Conservation (phyloP, 2,113 vertebrate genomes). For the Entomyzon cyanotis region DNA sequence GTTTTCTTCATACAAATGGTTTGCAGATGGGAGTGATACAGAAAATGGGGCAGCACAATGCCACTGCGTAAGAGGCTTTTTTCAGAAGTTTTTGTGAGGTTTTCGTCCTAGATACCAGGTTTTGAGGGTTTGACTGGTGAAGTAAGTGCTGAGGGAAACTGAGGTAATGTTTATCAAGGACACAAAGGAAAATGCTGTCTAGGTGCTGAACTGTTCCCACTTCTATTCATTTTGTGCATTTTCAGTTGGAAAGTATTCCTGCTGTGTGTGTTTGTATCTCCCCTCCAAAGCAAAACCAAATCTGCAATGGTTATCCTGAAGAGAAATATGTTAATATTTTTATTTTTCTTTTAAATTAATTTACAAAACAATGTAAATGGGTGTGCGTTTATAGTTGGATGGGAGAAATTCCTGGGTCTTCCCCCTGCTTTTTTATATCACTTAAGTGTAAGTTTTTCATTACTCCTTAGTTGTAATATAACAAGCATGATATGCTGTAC, state of each 20-base stretch:
- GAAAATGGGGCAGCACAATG: background rate
- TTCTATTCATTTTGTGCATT: background rate
- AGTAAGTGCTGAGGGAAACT: background rate
- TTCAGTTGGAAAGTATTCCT: background rate
- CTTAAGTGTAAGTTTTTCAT: background rate
- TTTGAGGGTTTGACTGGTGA: background rate
- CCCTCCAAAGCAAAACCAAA: background rate
- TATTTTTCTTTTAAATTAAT: slow-evolving; percentile 37
- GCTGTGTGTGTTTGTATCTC: background rate
- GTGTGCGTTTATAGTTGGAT: slow-evolving; percentile 19
- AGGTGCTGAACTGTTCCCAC: background rate
- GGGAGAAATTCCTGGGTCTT: background rate
- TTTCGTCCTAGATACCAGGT: background rate
- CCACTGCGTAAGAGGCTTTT: background rate
- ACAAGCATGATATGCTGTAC: background rate
- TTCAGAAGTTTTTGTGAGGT: background rate
- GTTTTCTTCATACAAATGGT: background rate
- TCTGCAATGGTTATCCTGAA: slow-evolving; percentile 13
- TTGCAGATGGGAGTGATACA: slow-evolving; percentile 9
- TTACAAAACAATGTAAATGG: slow-evolving; percentile 52
- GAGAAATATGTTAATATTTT: background rate
- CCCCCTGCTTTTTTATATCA: background rate
- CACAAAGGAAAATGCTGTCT: background rate
- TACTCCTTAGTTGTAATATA: background rate
- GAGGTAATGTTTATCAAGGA: background rate